Evolutionary conservation across 2,113 vertebrate genomes (phyloP).

Genomic region (Entelurus aequoreus): DNA sequence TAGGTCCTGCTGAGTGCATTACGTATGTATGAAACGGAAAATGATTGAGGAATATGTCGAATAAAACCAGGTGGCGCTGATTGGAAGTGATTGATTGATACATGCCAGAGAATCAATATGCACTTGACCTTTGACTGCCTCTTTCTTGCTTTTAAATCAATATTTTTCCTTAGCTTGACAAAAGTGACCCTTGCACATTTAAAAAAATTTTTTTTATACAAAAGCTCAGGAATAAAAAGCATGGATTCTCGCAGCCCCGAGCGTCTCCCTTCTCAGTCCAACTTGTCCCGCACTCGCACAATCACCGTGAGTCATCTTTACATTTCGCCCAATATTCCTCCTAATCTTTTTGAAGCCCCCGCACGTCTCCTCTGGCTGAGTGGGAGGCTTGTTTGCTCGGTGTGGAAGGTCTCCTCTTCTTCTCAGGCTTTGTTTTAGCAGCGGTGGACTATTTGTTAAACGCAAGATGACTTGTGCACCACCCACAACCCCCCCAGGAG

Average conservation of each 20-base stretch:
- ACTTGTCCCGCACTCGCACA: conserved; percentile 63
- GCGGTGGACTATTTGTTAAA: conserved; percentile 76
- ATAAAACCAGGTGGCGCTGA: conserved; percentile 36
- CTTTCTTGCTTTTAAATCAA: neutral
- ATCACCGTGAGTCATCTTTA: conserved; percentile 69
- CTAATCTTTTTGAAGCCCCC: conserved; percentile 69
- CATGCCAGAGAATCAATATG: conserved; percentile 20
- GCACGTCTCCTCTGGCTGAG: conserved; percentile 64
- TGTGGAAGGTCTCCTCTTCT: conserved; percentile 76
- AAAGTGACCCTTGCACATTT: too few species aligned
- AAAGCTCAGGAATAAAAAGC: conserved; percentile 16
- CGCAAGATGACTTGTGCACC: conserved; percentile 77
- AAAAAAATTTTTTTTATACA: too few species aligned
- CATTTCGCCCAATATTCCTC: conserved; percentile 65
- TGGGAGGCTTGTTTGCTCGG: conserved; percentile 76
- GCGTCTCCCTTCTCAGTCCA: conserved; percentile 58
- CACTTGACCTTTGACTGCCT: conserved; percentile 34
- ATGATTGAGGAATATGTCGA: conserved; percentile 41
- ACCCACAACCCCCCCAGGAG: conserved; percentile 32
- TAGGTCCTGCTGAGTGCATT: neutral
- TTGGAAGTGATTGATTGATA: conserved; percentile 50
- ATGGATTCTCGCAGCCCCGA: conserved; percentile 49
- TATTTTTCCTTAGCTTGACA: neutral
- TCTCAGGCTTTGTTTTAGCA: conserved; percentile 74
- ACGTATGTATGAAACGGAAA: conserved; percentile 26